phyloP scores from a whole-genome alignment of 35 echinoderm and acorn worm genomes.

The Ophiothrix spiculata region DNA sequence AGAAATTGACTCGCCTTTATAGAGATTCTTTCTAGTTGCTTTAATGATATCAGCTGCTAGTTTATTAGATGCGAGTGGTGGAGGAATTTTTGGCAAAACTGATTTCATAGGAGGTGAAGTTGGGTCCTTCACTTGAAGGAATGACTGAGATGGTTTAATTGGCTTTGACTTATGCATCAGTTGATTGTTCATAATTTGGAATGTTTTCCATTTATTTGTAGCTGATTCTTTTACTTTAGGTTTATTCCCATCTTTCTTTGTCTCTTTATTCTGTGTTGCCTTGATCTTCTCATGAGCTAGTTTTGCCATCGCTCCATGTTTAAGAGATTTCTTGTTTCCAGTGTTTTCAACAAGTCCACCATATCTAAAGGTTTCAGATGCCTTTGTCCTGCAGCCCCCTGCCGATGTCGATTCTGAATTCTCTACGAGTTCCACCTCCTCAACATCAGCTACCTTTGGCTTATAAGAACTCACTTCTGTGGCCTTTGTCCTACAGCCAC shows the following conservation, averaged over 20 bases:
- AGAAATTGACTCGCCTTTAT: not conserved
- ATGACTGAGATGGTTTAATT: not conserved
- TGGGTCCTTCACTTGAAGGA: constrained; percentile 38
- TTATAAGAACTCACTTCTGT: not conserved
- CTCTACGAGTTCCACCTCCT: not conserved
- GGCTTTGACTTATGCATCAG: not conserved
- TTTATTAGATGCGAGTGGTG: not conserved
- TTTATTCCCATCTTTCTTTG: not conserved
- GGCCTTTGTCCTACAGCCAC: not conserved
- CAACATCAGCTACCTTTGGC: not conserved
- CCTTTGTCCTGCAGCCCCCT: not conserved
- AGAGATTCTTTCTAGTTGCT: not conserved
- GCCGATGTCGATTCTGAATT: not conserved
- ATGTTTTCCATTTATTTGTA: not conserved
- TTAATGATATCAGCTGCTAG: not conserved
- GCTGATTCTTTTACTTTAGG: not conserved
- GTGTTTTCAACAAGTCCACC: not conserved
- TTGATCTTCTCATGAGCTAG: not conserved
- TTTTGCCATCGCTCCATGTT: not conserved
- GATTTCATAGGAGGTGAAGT: constrained; percentile 30
- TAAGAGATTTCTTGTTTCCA: not conserved
- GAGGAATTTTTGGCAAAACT: not conserved
- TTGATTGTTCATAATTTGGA: not conserved
- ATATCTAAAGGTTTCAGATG: not conserved
- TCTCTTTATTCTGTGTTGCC: not conserved